Base-by-base conservation (phyloP, 2,888 invertebrate genomes). In the Phanerotoma sp. region DNA sequence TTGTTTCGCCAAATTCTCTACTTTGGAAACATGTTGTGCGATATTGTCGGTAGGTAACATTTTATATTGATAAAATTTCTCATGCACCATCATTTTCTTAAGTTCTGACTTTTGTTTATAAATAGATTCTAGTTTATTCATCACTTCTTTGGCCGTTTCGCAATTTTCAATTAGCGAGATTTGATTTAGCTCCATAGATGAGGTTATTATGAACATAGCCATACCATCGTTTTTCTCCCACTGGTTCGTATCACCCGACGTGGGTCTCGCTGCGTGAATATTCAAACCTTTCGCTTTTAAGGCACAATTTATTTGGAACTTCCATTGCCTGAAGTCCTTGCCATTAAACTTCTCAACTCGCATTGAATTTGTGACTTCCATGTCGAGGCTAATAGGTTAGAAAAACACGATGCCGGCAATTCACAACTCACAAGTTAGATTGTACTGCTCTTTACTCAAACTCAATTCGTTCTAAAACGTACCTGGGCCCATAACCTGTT, bases 21-120 rank as follows among this genome's bases (percentile, higher is more conserved):
- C 57, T 52, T 67, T 68, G 2, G 67, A 40, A 6, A 70, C 57
- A 42, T 70, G 69, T 41, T 69, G 63, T 1, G 65, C 64, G 2
- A 71, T 59, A 4, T 55, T 56, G 21, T 70, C 67, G 5, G 42
- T 62, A 6, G 59, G 9, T 0, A 25, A 40, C 63, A 62, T 63
- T 3, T 28, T 25, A 25, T 62, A 60, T 1, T 54, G 52, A 20
- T 66, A 59, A 40, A 66, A 66, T 6, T 51, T 50, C 22, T 65
- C 57, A 10, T 46, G 54, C 15, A 65, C 18, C 3, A 58, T 5
- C 9, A 63, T 18, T 48, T 61, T 62, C 11, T 61, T 62, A 15
- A 51, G 15, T 13, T 40, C 61, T 0, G 61, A 61, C 40, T 61
- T 65, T 22, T 60, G 60, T 28, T 56, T 56, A 40, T 62, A 61